phyloP scores from a whole-genome alignment of 2,113 vertebrate genomes.

The Forbesichthys papilliferus region DNA sequence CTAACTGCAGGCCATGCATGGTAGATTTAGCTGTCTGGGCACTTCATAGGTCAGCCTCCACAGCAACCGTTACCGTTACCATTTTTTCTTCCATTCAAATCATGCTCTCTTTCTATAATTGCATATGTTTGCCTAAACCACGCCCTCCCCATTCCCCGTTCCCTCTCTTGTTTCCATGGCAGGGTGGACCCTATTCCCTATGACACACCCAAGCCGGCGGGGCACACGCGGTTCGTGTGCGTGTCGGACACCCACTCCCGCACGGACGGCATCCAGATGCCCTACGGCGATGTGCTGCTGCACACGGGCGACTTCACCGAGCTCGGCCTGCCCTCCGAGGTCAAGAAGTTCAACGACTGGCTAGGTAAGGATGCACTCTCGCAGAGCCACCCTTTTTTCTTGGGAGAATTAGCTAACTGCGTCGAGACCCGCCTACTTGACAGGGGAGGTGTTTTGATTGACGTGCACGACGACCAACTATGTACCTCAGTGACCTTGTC shows the following conservation, averaged over 20 bases:
- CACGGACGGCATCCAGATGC: constrained; percentile 99
- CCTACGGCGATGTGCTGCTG: constrained; percentile 97
- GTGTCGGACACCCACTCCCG: constrained; percentile 98
- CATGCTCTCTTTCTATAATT: no score
- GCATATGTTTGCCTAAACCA: no score
- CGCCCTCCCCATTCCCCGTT: constrained; percentile 50
- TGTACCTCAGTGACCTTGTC: no score
- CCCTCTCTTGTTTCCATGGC: constrained; percentile 74
- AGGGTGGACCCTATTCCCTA: constrained; percentile 98
- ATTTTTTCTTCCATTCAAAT: no score
- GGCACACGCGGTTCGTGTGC: constrained; percentile 98
- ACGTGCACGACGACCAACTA: no score
- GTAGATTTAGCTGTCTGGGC: no score
- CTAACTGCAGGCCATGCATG: no score
- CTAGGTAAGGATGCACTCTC: constrained; percentile 84
- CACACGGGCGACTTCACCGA: constrained; percentile 99
- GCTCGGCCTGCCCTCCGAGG: constrained; percentile 97
- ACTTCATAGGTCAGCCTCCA: no score
- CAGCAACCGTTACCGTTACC: no score
- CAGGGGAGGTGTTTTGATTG: no score
- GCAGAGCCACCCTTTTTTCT: constrained; percentile 12
- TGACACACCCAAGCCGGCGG: constrained; percentile 94
- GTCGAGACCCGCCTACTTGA: no score
- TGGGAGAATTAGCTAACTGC: no score
- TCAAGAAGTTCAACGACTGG: constrained; percentile 99